A percentile compares a stretch with the other conserved stretches of the same genome.
Evolutionary conservation across 2,113 vertebrate genomes (phyloP).

Genomic region (Platycercus adscitus): DNA sequence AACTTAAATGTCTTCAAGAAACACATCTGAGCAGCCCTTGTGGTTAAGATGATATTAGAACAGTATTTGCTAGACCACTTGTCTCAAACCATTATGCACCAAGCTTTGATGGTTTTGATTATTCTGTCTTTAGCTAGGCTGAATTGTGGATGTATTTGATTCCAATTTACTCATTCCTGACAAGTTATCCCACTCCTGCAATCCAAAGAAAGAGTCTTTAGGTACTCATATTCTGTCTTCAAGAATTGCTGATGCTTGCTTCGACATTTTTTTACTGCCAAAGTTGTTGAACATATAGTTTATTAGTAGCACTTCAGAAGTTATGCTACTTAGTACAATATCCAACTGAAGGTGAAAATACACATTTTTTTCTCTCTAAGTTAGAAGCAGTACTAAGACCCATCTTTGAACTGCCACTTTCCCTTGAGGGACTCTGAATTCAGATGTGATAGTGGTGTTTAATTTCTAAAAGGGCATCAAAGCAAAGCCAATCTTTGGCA

Average conservation of each 20-base stretch:
- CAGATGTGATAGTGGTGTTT: background rate
- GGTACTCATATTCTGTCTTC: background rate
- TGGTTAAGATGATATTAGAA: conserved; percentile 67
- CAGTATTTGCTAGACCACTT: conserved; percentile 54
- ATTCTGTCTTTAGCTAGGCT: conserved; percentile 32
- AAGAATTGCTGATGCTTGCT: conserved; percentile 44
- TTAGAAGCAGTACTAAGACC: background rate
- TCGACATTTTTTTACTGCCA: background rate
- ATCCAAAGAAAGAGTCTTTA: conserved; percentile 37
- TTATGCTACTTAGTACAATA: conserved; percentile 23
- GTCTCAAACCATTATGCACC: conserved; percentile 53
- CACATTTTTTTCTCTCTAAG: background rate
- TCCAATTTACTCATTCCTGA: conserved; percentile 44
- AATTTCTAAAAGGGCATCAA: background rate
- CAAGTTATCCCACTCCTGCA: conserved; percentile 2
- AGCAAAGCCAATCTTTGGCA: background rate
- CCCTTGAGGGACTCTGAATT: background rate
- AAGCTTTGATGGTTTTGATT: conserved; percentile 60
- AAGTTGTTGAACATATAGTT: background rate
- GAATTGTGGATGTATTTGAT: conserved; percentile 55
- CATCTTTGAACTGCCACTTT: background rate
- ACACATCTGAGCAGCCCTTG: conserved; percentile 63
- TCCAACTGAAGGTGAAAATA: background rate
- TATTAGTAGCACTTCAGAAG: conserved; percentile 5
- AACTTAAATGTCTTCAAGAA: conserved; percentile 62